phyloP scores from a whole-genome alignment of 2,113 vertebrate genomes.

The Epinephelus fuscoguttatus region DNA sequence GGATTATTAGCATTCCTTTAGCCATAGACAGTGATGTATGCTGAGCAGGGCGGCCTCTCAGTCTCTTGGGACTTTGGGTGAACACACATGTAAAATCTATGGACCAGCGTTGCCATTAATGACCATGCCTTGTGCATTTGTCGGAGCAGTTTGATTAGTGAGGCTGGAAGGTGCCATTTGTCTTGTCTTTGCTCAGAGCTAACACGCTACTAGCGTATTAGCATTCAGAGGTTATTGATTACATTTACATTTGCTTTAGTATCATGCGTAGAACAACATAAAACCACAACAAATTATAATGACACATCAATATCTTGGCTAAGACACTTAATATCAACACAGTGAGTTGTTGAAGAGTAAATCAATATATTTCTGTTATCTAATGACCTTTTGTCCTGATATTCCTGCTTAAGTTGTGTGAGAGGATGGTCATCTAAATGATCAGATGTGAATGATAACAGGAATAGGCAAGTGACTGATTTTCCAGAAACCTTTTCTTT shows the following conservation, averaged over 20 bases:
- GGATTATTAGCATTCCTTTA: constrained; percentile 52
- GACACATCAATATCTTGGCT: neutral
- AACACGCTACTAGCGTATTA: constrained; percentile 41
- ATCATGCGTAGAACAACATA: neutral
- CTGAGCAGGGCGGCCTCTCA: neutral
- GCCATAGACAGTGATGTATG: constrained; percentile 49
- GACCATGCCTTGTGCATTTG: constrained; percentile 31
- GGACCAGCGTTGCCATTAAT: constrained; percentile 23
- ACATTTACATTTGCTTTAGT: neutral
- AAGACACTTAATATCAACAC: neutral
- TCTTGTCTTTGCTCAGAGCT: constrained; percentile 29
- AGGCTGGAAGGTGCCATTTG: constrained; percentile 29
- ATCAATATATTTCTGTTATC: neutral
- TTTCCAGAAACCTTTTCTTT: neutral
- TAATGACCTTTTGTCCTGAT: neutral
- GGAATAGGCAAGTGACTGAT: too few species aligned
- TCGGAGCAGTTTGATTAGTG: constrained; percentile 26
- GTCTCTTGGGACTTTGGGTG: constrained; percentile 21
- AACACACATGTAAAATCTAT: constrained; percentile 52
- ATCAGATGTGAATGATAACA: neutral
- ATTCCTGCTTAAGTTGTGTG: neutral
- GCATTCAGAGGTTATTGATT: constrained; percentile 49
- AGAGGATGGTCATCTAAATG: neutral
- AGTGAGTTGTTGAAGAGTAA: neutral
- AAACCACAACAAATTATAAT: too few species aligned